Base-by-base conservation (phyloP, 2,797 vertebrate genomes). In the Rhinichthys osculus region DNA sequence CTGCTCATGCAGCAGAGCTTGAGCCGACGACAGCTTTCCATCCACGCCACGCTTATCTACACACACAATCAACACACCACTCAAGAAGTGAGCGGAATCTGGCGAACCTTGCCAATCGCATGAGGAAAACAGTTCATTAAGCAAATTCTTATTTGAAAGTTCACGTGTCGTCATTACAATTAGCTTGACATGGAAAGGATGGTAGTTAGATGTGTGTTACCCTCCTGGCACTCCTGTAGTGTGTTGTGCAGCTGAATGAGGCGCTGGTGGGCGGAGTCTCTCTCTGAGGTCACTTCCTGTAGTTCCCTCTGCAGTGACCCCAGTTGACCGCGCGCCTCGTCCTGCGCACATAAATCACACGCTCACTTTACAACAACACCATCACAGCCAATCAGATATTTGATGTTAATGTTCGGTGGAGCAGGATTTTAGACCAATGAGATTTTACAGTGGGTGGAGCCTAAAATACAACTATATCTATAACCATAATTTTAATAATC, bases 181-280 rank as follows among this genome's bases (percentile, higher is more conserved):
- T 47, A 7, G 7, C 30, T 35, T 3, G 40, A 6, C 57, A 33
- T 64, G 30, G 44, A 38, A 44, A 7, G 38, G 42, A 50, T 19
- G 33, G 52, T 47, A 9, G 62, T 50, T 50, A 38, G 33, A 62
- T 59, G 16, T 59, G 16, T 35, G 79, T 84, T 85, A 97, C 98
- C 98, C 93, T 97, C 96, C 88, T 97, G 96, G 2, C 94, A 93
- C 84, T 97, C 96, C 1, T 95, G 94, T 79, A 97, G 64, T 0
- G 93, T 90, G 81, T 92, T 96, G 82, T 97, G 96, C 23, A 98
- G 93, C 91, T 96, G 96, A 93, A 92, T 85, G 0, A 94, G 92
- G 0, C 95, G 95, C 21, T 90, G 91, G 0, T 93, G 81, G 14
- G 94, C 89, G 0, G 86, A 90, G 73, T 97, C 96, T 89, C 95